phyloP scores from a whole-genome alignment of 1,140 invertebrate species.

The Cyclargus thomasi region DNA sequence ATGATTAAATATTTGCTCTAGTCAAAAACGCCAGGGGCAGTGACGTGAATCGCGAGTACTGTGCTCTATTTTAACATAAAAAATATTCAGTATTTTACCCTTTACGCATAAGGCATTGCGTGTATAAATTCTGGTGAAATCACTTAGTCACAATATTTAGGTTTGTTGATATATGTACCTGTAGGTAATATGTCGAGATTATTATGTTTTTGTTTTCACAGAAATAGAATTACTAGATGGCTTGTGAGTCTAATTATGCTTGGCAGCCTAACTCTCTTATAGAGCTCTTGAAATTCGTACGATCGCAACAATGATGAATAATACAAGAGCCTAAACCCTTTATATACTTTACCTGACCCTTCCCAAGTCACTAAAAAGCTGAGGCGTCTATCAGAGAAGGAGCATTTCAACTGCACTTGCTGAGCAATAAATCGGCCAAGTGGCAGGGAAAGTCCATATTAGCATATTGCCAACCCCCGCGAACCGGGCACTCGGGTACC shows the following conservation, averaged over 20 bases:
- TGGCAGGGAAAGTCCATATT: conserved; percentile 69
- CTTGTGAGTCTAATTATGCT: no score
- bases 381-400: not conserved
- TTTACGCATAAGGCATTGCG: not conserved
- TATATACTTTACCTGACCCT: not conserved
- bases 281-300: not conserved
- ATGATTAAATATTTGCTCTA: conserved; percentile 1
- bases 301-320: not conserved
- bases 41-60: not conserved
- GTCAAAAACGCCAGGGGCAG: not conserved
- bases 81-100: not conserved
- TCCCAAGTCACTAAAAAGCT: not conserved
- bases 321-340: not conserved
- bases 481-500: conserved; percentile 22
- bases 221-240: not conserved
- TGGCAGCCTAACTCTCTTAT: not conserved
- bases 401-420: conserved; percentile 11
- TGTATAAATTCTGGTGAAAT: not conserved
- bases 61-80: not conserved
- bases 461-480: conserved; percentile 55
- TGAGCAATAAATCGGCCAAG: conserved; percentile 67
- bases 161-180: not conserved
- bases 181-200: no score
- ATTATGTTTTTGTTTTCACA: not conserved
- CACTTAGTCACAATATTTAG: not conserved